Percentiles rank a stretch among this genome's conserved stretches.
Conservation (phyloP, 30 jellyfish, hydroid and myxozoan species). For the Sanderia malayensis region DNA sequence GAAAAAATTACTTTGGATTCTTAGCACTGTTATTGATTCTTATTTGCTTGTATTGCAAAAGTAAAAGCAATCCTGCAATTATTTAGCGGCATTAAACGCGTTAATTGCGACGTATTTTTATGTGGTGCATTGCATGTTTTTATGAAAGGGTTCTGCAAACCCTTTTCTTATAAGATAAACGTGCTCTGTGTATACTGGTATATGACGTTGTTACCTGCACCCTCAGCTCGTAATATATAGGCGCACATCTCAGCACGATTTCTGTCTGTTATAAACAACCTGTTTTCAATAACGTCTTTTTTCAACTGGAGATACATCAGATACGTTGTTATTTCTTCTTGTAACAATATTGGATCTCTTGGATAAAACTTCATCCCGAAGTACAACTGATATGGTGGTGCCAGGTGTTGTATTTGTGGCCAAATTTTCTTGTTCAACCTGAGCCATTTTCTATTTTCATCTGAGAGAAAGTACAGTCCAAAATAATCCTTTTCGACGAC, state of each 20-base stretch:
- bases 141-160: too few relatives aligned
- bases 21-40: too few relatives aligned
- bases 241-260: slow-evolving; percentile 85
- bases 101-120: too few relatives aligned
- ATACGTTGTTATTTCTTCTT: slow-evolving; percentile 85
- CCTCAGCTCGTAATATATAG: slow-evolving; percentile 84
- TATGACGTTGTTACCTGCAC: slow-evolving; percentile 78
- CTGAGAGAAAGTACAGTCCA: slow-evolving; percentile 70
- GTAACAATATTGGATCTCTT: slow-evolving; percentile 58
- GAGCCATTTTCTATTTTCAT: slow-evolving; percentile 75
- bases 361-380: slow-evolving; percentile 92
- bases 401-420: slow-evolving; percentile 85
- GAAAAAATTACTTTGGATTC: too few relatives aligned
- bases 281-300: slow-evolving; percentile 74
- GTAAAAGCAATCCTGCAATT: too few relatives aligned
- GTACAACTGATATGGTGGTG: slow-evolving; percentile 79
- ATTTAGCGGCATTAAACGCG: too few relatives aligned
- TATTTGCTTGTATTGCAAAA: too few relatives aligned
- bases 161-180: too few relatives aligned
- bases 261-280: slow-evolving; percentile 55
- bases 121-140: too few relatives aligned
- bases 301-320: slow-evolving; percentile 80
- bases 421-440: slow-evolving; percentile 57
- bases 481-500: slow-evolving; percentile 89
- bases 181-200: too few relatives aligned